These are phyloP conservation scores for Ptychochromis oligacanthus DNA, from an alignment of 2,113 vertebrate genomes.

Conservation along the genomic window DNA sequence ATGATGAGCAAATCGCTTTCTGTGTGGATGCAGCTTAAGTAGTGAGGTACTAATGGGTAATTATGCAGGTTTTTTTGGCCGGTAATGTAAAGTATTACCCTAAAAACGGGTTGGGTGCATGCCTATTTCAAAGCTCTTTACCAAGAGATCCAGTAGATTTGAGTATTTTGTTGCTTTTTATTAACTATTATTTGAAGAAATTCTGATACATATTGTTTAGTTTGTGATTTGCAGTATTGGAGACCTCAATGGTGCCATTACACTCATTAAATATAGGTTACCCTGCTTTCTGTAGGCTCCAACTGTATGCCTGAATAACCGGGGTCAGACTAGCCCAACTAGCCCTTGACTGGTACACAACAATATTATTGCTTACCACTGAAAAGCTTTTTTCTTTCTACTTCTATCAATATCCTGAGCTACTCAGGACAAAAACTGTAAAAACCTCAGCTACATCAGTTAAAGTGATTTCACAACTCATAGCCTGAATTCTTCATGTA, in stretches of 20 bases:
- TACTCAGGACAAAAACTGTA: too few species aligned
- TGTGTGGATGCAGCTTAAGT: too few species aligned
- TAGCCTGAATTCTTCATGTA: too few species aligned
- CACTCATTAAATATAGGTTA: constrained; percentile 30
- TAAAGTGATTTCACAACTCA: not conserved
- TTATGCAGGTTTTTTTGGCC: too few species aligned
- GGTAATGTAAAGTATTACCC: too few species aligned
- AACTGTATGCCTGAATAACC: not conserved
- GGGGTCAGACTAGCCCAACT: constrained; percentile 11
- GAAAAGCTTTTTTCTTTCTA: not conserved
- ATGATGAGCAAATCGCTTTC: too few species aligned
- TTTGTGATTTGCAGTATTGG: not conserved
- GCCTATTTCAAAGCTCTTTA: too few species aligned
- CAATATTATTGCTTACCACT: not conserved
- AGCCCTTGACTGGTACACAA: not conserved
- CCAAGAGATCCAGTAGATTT: too few species aligned
- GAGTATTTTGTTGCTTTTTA: too few species aligned
- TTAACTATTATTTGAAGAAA: too few species aligned
- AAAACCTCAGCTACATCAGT: not conserved
- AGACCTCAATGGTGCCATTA: not conserved
- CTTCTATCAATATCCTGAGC: not conserved
- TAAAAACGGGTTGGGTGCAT: too few species aligned
- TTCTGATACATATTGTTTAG: not conserved
- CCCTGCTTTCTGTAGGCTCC: not conserved
- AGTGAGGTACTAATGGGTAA: too few species aligned